These are phyloP conservation scores for Cremastinae sp. DNA, from an alignment of 2,888 invertebrate species.

Conservation along the genomic window DNA sequence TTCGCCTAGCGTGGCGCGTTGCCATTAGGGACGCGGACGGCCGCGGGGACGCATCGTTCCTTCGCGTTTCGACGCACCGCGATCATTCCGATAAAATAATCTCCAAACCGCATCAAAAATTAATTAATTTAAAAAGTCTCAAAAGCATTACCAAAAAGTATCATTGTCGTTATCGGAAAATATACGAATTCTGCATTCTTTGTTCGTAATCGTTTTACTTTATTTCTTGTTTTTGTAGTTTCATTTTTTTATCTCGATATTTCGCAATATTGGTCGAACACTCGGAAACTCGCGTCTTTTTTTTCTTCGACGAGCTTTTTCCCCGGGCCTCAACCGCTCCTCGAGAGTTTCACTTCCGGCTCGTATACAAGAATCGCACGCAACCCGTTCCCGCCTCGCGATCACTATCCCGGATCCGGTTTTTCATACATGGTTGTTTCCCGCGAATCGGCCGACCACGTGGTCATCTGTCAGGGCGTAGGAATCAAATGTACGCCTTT, in stretches of 20 bases:
- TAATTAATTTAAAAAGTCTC: no score
- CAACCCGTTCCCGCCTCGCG: conserved; percentile 37
- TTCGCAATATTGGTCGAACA: conserved; percentile 9
- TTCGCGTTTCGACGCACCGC: conserved; percentile 53
- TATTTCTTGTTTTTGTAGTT: background rate
- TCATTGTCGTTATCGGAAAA: no score
- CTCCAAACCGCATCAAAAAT: no score
- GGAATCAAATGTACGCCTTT: conserved; percentile 67
- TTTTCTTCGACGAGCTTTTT: background rate
- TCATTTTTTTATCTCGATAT: background rate
- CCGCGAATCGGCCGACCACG: conserved; percentile 58
- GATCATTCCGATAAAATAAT: no score
- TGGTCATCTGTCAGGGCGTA: conserved; percentile 55
- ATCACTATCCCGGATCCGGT: conserved; percentile 55
- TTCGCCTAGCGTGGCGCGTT: conserved; percentile 67
- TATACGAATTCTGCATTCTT: no score
- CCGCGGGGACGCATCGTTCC: conserved; percentile 72
- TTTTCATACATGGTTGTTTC: conserved; percentile 65
- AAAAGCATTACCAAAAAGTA: no score
- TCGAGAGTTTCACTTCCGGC: conserved; percentile 60
- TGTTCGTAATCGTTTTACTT: no score
- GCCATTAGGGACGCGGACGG: conserved; percentile 77
- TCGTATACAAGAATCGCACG: conserved; percentile 56
- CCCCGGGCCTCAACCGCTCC: no score
- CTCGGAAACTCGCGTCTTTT: conserved; percentile 35